A percentile compares a stretch with the other conserved stretches of the same genome.
Conservation (phyloP, 2,888 invertebrate genomes). For the Pammene fasciana region DNA sequence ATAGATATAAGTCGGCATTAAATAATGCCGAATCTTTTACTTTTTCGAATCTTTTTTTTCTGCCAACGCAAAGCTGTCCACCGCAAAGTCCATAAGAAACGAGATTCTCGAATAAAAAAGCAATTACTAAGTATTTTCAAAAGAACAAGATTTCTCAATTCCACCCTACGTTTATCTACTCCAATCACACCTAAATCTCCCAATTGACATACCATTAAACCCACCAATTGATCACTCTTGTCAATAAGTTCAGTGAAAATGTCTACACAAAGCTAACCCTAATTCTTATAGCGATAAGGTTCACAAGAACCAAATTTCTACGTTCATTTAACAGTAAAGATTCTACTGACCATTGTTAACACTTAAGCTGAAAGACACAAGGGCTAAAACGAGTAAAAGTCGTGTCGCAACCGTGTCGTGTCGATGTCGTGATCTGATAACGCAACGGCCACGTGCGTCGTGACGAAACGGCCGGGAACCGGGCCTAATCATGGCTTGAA, state of each 20-base stretch:
- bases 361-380: neutral
- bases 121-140: too few species aligned
- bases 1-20: too few species aligned
- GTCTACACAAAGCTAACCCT: too few species aligned
- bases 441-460: slow-evolving; percentile 24
- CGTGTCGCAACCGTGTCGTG: slow-evolving; percentile 26
- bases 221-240: slow-evolving; percentile 20
- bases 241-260: slow-evolving; percentile 1
- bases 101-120: too few species aligned
- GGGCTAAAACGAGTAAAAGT: neutral
- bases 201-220: slow-evolving; percentile 6
- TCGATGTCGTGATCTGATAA: slow-evolving; percentile 26
- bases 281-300: neutral
- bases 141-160: neutral
- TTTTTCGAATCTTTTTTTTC: too few species aligned
- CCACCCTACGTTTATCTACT: neutral
- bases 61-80: too few species aligned
- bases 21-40: too few species aligned
- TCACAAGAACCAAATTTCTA: too few species aligned
- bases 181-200: slow-evolving; percentile 13
- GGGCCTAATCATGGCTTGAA: neutral
- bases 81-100: too few species aligned
- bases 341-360: neutral
- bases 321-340: too few species aligned
- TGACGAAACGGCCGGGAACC: slow-evolving; percentile 25